A percentile compares a stretch with the other conserved stretches of the same genome.
Conservation (phyloP, 2,113 vertebrate genomes). For the Rallus limicola region DNA sequence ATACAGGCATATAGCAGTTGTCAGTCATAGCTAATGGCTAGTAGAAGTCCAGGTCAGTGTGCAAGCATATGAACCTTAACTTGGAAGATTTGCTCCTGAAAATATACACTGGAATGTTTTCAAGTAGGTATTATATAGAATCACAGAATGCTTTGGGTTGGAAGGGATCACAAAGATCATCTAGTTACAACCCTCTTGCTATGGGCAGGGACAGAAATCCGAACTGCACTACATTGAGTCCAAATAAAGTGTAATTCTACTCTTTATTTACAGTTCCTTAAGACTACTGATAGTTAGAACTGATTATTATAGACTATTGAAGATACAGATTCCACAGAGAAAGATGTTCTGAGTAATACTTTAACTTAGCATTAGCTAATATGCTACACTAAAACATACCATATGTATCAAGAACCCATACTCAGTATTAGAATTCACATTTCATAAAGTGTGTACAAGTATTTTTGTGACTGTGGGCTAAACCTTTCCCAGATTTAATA, state of each 20-base stretch:
- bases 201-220: too few relatives aligned
- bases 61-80: not conserved
- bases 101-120: not conserved
- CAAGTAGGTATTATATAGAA: not conserved
- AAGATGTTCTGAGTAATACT: not conserved
- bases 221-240: not conserved
- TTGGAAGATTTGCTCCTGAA: not conserved
- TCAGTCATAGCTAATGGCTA: not conserved
- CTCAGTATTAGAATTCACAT: not conserved
- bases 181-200: too few relatives aligned
- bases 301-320: not conserved
- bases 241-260: not conserved
- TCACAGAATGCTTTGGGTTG: too few relatives aligned
- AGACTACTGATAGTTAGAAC: not conserved
- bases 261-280: not conserved
- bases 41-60: not conserved
- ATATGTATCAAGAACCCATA: not conserved
- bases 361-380: not conserved
- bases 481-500: not conserved
- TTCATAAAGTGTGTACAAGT: not conserved
- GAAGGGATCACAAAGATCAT: too few relatives aligned
- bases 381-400: not conserved
- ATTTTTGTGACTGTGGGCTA: not conserved
- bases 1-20: not conserved
- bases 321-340: not conserved